These are phyloP conservation scores for Cancer borealis DNA, from an alignment of 2,888 invertebrate species.

Conservation along the genomic window DNA sequence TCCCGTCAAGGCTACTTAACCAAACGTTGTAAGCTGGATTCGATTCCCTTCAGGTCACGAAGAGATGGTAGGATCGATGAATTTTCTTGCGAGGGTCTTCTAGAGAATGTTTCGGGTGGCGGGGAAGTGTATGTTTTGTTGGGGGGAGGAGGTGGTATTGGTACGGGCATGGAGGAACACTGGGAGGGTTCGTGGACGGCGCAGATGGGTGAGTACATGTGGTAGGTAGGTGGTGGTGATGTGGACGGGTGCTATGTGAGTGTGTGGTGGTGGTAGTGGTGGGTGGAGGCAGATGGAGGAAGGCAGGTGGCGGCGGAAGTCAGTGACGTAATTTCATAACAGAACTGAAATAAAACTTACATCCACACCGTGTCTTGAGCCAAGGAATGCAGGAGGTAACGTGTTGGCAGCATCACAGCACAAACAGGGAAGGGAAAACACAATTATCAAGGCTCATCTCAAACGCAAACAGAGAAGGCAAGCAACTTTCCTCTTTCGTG, in stretches of 20 bases:
- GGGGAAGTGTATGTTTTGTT: neutral
- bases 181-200: no score
- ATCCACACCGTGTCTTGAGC: neutral
- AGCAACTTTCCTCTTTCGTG: conserved; percentile 18
- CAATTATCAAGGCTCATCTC: neutral
- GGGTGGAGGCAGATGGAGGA: neutral
- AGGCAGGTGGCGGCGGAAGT: neutral
- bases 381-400: neutral
- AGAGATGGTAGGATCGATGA: neutral
- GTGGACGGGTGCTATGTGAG: neutral
- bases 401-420: neutral
- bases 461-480: conserved; percentile 22
- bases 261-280: neutral
- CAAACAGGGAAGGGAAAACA: neutral
- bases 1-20: neutral
- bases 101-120: neutral
- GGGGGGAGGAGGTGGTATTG: neutral
- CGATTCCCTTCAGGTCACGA: neutral
- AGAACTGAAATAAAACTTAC: neutral
- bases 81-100: neutral
- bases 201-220: no score
- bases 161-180: no score
- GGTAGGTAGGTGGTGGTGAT: neutral
- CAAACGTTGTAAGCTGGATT: neutral
- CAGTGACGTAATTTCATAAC: neutral